Conservation (phyloP, 1,140 invertebrate genomes). For the Cephus cinctus region DNA sequence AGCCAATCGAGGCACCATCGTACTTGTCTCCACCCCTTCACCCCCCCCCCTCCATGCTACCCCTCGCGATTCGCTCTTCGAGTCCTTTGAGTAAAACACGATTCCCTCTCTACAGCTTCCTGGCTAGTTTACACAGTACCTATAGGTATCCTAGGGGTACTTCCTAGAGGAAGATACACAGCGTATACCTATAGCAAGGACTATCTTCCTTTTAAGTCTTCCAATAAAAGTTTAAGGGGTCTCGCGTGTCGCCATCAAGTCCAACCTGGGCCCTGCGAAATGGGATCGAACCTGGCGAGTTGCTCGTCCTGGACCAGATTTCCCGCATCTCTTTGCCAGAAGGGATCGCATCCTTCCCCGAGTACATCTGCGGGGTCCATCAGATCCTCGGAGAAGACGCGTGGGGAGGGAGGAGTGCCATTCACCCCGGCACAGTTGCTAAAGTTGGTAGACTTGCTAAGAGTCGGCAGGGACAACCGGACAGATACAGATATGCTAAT, state of each 20-base stretch:
- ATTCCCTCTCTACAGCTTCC: too few species aligned
- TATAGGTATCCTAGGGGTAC: too few species aligned
- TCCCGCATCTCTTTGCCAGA: constrained; percentile 14
- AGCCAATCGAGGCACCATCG: too few species aligned
- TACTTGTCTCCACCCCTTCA: too few species aligned
- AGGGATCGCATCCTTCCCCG: not conserved
- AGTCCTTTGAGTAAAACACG: too few species aligned
- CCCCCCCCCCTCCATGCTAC: too few species aligned
- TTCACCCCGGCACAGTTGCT: constrained; percentile 37
- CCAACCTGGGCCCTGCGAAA: not conserved
- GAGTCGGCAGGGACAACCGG: constrained; percentile 39
- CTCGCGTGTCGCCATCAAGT: constrained; percentile 17
- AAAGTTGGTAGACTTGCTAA: too few species aligned
- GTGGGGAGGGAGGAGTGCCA: constrained; percentile 23
- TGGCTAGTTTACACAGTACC: too few species aligned
- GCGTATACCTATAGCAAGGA: too few species aligned
- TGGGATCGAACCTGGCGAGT: not conserved
- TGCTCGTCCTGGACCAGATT: constrained; percentile 6
- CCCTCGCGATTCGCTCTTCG: too few species aligned
- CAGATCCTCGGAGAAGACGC: constrained; percentile 9
- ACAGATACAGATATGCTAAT: constrained; percentile 48
- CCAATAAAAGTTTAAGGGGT: constrained; percentile 34
- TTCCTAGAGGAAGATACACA: too few species aligned
- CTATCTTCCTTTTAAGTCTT: too few species aligned
- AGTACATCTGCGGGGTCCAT: constrained; percentile 3